Evolutionary conservation across 1,140 invertebrate genomes (phyloP).

Genomic region (Campoletis sonorensis): DNA sequence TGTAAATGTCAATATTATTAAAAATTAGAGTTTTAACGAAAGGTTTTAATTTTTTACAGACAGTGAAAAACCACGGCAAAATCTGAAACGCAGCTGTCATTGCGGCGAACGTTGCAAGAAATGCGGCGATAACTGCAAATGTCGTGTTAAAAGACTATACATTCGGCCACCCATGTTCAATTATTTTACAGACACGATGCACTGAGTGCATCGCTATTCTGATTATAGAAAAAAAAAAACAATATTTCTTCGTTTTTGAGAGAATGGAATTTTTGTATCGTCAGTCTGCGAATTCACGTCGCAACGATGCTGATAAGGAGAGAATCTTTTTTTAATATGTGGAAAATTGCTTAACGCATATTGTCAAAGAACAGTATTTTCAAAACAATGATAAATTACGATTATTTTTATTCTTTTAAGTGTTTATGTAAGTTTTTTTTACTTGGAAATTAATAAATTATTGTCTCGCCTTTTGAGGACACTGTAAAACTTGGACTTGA

Average conservation of each 20-base stretch:
- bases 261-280: not conserved
- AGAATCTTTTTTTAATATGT: not conserved
- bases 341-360: not conserved
- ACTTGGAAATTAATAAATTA: constrained; percentile 33
- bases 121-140: constrained; percentile 66
- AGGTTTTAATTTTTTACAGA: constrained; percentile 45
- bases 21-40: too few species aligned
- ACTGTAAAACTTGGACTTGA: not conserved
- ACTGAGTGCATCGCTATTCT: constrained; percentile 53
- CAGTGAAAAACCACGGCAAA: constrained; percentile 31
- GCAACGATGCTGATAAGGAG: not conserved
- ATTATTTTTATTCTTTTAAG: too few species aligned
- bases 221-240: constrained; percentile 4
- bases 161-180: constrained; percentile 67
- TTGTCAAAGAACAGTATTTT: not conserved
- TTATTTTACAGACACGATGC: constrained; percentile 69
- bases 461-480: not conserved
- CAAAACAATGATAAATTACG: not conserved
- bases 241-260: constrained; percentile 15
- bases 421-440: constrained; percentile 12
- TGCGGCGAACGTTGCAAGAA: constrained; percentile 62
- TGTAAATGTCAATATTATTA: too few species aligned
- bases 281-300: not conserved
- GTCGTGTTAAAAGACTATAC: constrained; percentile 60
- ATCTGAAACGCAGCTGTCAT: constrained; percentile 50